These are phyloP conservation scores for Axis porcinus DNA, from an alignment of 2,113 vertebrate genomes.

Conservation along the genomic window DNA sequence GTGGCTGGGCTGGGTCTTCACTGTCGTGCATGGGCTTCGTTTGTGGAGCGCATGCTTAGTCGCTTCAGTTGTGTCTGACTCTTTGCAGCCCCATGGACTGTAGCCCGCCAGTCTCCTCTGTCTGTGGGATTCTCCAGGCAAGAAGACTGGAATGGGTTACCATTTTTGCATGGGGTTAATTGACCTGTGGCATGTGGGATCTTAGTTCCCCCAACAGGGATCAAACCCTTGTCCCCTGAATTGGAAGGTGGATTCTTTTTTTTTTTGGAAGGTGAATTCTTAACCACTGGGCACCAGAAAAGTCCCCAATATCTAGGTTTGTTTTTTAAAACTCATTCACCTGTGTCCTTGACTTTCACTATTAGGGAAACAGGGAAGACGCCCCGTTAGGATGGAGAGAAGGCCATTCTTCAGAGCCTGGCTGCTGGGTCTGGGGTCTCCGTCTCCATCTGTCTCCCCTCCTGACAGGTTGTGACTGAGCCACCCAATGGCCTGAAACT, in stretches of 20 bases:
- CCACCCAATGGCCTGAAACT: slow-evolving; percentile 95
- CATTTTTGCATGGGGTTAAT: neutral
- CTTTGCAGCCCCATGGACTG: neutral
- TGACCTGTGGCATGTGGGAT: neutral
- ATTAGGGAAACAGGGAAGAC: fast-evolving
- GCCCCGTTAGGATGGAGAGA: fast-evolving
- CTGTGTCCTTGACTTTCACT: neutral
- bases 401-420: fast-evolving
- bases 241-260: neutral
- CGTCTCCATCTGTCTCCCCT: fast-evolving
- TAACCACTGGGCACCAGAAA: neutral
- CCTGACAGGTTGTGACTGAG: slow-evolving; percentile 92
- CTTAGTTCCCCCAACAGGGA: neutral
- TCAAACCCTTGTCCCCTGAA: neutral
- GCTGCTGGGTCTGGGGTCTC: fast-evolving
- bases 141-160: neutral
- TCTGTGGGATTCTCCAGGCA: neutral
- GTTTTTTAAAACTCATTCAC: fast-evolving
- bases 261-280: neutral
- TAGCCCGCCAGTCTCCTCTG: neutral
- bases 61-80: neutral
- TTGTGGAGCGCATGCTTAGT: neutral
- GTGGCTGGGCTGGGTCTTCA: neutral
- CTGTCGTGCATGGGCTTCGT: fast-evolving
- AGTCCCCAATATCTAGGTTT: neutral